These are phyloP conservation scores for Crambe crambe DNA, from an alignment of 37 sponge, comb jelly and placozoan genomes.

Conservation along the genomic window DNA sequence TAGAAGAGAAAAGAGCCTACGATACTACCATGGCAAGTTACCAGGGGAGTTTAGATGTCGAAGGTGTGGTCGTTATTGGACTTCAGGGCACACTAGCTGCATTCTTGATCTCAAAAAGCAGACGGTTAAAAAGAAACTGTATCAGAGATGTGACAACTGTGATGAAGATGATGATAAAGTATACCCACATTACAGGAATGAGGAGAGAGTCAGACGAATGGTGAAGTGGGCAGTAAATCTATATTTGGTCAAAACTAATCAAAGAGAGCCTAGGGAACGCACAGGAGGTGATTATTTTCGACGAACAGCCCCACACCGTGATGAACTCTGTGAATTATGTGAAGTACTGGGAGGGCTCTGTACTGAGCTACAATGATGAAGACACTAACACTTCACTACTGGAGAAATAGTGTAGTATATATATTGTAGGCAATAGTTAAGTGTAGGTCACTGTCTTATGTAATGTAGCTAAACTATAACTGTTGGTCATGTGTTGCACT, in stretches of 20 bases:
- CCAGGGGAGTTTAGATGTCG: constrained; percentile 19
- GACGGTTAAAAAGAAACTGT: not conserved
- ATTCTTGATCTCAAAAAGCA: constrained; percentile 35
- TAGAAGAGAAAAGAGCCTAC: too few species aligned
- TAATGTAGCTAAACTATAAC: too few species aligned
- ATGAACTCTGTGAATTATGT: too few species aligned
- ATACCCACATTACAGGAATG: constrained; percentile 14
- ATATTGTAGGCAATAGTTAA: too few species aligned
- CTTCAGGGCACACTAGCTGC: constrained; percentile 43
- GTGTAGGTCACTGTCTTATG: too few species aligned
- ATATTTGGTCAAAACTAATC: constrained; percentile 3
- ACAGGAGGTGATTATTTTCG: too few species aligned
- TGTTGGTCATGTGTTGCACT: too few species aligned
- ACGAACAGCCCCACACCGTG: too few species aligned
- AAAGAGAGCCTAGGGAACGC: not conserved
- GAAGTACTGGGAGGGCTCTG: too few species aligned
- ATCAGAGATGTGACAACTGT: constrained; percentile 25
- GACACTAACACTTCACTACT: too few species aligned
- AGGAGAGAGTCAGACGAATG: constrained; percentile 19
- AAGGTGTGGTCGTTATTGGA: not conserved
- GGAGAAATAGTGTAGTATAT: too few species aligned
- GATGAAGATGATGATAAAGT: constrained; percentile 2
- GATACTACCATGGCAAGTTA: constrained; percentile 11
- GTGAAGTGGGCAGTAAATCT: constrained; percentile 33
- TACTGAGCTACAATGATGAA: too few species aligned